Conservation (phyloP, 1,140 invertebrate species). For the Globodera ellingtonae region DNA sequence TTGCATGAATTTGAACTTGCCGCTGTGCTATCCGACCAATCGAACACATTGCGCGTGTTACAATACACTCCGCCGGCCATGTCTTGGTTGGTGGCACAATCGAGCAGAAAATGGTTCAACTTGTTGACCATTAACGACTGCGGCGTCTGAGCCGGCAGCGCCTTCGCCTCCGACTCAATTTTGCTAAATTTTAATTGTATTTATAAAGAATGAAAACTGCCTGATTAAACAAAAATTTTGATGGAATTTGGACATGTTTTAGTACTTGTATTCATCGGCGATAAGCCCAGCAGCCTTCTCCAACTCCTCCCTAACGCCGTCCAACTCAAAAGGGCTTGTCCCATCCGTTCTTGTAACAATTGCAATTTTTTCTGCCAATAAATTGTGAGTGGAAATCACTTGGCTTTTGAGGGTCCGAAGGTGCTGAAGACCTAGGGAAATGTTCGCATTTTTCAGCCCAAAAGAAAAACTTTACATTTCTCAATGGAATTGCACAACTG, state of each 20-base stretch:
- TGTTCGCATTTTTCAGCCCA: not conserved
- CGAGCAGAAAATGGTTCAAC: constrained; percentile 32
- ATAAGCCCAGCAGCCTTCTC: constrained; percentile 23
- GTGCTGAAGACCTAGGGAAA: constrained; percentile 9
- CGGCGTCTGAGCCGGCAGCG: constrained; percentile 28
- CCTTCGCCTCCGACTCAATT: constrained; percentile 35
- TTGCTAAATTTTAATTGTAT: constrained; percentile 20
- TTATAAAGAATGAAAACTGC: not conserved
- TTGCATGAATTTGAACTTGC: constrained; percentile 14
- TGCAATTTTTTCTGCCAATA: not conserved
- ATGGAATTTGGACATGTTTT: not conserved
- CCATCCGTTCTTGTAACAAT: not conserved
- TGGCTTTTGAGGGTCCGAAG: constrained; percentile 6
- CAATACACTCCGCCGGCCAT: constrained; percentile 2
- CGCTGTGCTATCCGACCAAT: constrained; percentile 32
- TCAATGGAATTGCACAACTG: constrained; percentile 2
- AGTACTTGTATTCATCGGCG: constrained; percentile 37
- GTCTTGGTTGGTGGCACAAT: constrained; percentile 27
- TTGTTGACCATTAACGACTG: constrained; percentile 19
- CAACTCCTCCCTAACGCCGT: constrained; percentile 5
- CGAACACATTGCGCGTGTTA: constrained; percentile 31
- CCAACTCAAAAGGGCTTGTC: constrained; percentile 6
- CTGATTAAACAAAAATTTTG: not conserved
- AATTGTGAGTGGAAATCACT: constrained; percentile 11
- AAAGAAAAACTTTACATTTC: constrained; percentile 16